These are phyloP conservation scores for Triplophysa yarkandensis DNA, from an alignment of 2,797 vertebrate genomes.

Conservation along the genomic window DNA sequence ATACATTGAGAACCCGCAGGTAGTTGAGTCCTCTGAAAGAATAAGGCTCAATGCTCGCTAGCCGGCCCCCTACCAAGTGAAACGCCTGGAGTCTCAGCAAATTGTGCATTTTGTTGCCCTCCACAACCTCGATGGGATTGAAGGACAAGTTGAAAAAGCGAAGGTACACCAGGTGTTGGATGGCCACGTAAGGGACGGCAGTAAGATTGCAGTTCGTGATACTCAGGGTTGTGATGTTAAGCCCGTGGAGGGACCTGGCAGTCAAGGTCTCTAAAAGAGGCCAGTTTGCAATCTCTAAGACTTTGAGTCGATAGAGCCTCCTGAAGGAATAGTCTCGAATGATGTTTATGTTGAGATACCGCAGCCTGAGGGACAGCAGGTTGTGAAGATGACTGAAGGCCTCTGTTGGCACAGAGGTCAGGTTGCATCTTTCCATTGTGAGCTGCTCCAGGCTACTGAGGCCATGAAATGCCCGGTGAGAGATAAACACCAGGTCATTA, in stretches of 20 bases:
- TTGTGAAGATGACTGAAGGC: constrained; percentile 95
- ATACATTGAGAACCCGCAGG: constrained; percentile 93
- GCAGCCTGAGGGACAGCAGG: constrained; percentile 86
- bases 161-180: constrained; percentile 93
- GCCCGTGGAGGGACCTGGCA: constrained; percentile 90
- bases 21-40: constrained; percentile 96
- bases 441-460: constrained; percentile 95
- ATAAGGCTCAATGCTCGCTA: constrained; percentile 89
- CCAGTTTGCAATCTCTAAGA: constrained; percentile 93
- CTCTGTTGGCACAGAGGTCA: constrained; percentile 93
- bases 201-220: constrained; percentile 94
- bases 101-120: constrained; percentile 92
- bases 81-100: constrained; percentile 94
- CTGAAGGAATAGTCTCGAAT: constrained; percentile 96
- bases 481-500: constrained; percentile 97
- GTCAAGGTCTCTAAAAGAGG: constrained; percentile 92
- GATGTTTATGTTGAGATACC: constrained; percentile 90
- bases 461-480: constrained; percentile 92
- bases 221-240: constrained; percentile 94
- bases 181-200: constrained; percentile 88
- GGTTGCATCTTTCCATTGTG: constrained; percentile 92
- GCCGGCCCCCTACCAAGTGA: constrained; percentile 90
- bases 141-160: constrained; percentile 95
- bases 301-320: constrained; percentile 90
- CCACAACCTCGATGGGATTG: constrained; percentile 90